Evolutionary conservation across 2,888 invertebrate species (phyloP).

Genomic region (Campopleginae sp.): DNA sequence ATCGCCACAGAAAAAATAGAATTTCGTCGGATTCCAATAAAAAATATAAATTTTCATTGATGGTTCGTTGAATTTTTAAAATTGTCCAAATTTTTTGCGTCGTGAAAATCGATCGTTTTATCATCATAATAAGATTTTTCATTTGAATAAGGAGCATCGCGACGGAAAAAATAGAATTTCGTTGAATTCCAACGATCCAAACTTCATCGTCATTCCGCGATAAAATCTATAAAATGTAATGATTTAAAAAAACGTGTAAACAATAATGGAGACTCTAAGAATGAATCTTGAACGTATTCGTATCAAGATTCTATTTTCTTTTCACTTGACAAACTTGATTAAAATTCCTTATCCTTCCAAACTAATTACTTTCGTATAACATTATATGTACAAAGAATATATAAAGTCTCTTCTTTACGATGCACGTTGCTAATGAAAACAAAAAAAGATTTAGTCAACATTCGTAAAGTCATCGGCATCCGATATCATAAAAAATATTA

Average conservation of each 20-base stretch:
- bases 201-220: too few relatives aligned
- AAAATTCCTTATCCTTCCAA: conserved; percentile 29
- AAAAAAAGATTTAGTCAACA: conserved; percentile 31
- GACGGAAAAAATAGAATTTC: too few relatives aligned
- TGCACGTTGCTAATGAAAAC: conserved; percentile 40
- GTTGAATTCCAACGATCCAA: too few relatives aligned
- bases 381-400: conserved; percentile 64
- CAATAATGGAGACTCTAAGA: conserved; percentile 19
- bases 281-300: conserved; percentile 27
- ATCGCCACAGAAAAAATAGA: too few relatives aligned
- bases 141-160: too few relatives aligned
- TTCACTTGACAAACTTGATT: conserved; percentile 10
- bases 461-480: conserved; percentile 35
- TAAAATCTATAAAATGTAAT: background rate
- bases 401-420: conserved; percentile 60
- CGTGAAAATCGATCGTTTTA: too few relatives aligned
- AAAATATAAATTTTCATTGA: too few relatives aligned
- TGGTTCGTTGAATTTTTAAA: too few relatives aligned
- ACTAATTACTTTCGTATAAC: conserved; percentile 49
- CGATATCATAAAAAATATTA: conserved; percentile 40
- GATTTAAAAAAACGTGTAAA: conserved; percentile 14
- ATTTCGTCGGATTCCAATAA: too few relatives aligned
- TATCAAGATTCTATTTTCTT: background rate
- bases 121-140: too few relatives aligned
- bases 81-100: too few relatives aligned